These are phyloP conservation scores for Craseonycteris thonglongyai DNA, from an alignment of 2,113 vertebrate species.

Conservation along the genomic window DNA sequence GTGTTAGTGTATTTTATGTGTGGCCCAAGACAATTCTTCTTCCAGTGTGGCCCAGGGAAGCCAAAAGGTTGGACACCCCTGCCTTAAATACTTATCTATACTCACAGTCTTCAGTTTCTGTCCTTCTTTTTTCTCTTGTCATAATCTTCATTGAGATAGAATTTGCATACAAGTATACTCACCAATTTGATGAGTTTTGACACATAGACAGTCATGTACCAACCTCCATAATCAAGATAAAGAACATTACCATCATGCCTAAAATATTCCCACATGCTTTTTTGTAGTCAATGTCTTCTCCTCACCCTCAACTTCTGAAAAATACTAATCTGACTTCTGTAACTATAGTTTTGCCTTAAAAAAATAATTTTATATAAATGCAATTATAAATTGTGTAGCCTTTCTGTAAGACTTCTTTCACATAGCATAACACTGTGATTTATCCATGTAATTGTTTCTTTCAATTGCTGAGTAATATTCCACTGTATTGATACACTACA, in stretches of 20 bases:
- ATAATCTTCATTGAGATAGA: background rate
- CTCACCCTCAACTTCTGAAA: background rate
- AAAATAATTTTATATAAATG: background rate
- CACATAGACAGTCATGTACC: background rate
- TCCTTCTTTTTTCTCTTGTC: background rate
- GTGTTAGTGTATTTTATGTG: too few relatives aligned
- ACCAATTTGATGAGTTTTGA: background rate
- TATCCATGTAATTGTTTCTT: background rate
- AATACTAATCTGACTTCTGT: background rate
- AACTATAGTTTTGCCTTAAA: background rate
- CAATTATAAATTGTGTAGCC: background rate
- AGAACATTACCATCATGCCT: background rate
- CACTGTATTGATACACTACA: background rate
- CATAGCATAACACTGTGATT: background rate
- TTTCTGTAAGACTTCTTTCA: background rate
- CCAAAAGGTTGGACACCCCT: too few relatives aligned
- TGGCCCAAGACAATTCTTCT: too few relatives aligned
- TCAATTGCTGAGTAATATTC: background rate
- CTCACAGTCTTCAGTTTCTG: background rate
- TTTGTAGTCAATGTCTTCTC: background rate
- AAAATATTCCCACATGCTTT: background rate
- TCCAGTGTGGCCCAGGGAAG: too few relatives aligned
- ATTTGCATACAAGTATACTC: background rate
- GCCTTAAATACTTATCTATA: background rate
- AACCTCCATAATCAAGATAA: background rate